These are phyloP conservation scores for Triplophysa tibetana DNA, from an alignment of 2,113 vertebrate species.

Conservation along the genomic window DNA sequence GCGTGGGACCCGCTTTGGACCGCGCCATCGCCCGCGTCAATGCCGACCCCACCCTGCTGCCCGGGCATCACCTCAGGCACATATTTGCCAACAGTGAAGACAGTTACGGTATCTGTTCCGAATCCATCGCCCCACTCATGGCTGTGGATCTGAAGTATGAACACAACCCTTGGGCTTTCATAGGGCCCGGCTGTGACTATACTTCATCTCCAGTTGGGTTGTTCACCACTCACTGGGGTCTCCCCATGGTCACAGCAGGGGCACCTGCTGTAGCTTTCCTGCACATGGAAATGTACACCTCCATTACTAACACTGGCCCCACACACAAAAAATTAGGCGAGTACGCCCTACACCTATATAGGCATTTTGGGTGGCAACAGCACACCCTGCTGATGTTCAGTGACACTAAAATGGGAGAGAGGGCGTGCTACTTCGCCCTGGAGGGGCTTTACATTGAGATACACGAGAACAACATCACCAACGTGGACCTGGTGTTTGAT, in stretches of 20 bases:
- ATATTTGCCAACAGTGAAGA: slow-evolving; percentile 86
- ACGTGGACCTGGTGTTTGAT: slow-evolving; percentile 73
- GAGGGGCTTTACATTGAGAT: slow-evolving; percentile 84
- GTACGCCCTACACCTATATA: slow-evolving; percentile 80
- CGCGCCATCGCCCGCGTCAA: slow-evolving; percentile 75
- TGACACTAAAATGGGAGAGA: slow-evolving; percentile 77
- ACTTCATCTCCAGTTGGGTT: slow-evolving; percentile 83
- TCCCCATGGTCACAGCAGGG: slow-evolving; percentile 87
- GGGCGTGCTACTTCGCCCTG: slow-evolving; percentile 83
- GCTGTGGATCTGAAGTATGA: slow-evolving; percentile 85
- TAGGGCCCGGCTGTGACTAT: slow-evolving; percentile 90
- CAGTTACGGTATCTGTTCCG: slow-evolving; percentile 79
- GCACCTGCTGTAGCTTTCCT: slow-evolving; percentile 83
- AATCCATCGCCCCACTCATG: slow-evolving; percentile 81
- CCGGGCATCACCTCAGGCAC: slow-evolving; percentile 68
- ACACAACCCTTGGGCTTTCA: slow-evolving; percentile 79
- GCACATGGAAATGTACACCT: slow-evolving; percentile 63
- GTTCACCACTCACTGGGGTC: slow-evolving; percentile 85
- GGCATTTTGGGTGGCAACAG: slow-evolving; percentile 81
- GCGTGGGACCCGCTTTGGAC: slow-evolving; percentile 83
- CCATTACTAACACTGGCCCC: slow-evolving; percentile 86
- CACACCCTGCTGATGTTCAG: slow-evolving; percentile 82
- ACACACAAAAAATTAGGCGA: slow-evolving; percentile 88
- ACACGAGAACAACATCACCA: slow-evolving; percentile 75
- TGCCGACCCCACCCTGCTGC: slow-evolving; percentile 68